phyloP scores from a whole-genome alignment of 2,113 vertebrate species.

The Phaethon lepturus region DNA sequence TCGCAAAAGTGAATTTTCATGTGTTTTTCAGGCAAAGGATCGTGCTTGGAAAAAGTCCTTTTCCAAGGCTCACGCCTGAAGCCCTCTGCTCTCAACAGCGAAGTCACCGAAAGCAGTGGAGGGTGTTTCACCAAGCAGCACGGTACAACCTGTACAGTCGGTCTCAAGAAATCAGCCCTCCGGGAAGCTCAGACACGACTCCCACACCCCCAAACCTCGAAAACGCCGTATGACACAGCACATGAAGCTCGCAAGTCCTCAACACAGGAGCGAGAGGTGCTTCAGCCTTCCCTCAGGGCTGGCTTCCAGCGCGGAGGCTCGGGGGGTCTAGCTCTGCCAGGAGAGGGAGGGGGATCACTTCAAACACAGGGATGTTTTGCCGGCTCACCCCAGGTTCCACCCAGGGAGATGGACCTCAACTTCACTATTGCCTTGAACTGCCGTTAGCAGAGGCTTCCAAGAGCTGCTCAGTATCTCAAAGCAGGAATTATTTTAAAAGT shows the following conservation, averaged over 20 bases:
- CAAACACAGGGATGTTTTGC: fast-evolving
- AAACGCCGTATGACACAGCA: fast-evolving
- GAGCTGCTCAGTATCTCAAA: not conserved
- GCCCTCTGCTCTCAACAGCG: not conserved
- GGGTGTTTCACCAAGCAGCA: not conserved
- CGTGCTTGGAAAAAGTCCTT: not conserved
- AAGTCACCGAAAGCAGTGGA: not conserved
- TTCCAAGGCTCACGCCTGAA: fast-evolving
- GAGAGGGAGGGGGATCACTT: not conserved
- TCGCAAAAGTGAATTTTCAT: not conserved
- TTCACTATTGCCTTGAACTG: not conserved
- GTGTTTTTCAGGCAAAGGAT: not conserved
- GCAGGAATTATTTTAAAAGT: not conserved
- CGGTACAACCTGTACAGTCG: fast-evolving
- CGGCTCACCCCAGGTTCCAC: not conserved
- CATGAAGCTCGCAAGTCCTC: fast-evolving
- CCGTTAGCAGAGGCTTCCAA: fast-evolving
- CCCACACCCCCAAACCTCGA: fast-evolving
- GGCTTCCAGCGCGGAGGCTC: too few relatives aligned
- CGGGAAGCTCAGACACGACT: not conserved
- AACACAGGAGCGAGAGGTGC: not conserved
- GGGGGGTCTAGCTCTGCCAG: not conserved
- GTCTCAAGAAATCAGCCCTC: not conserved
- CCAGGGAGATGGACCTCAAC: too few relatives aligned
- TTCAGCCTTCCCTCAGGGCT: too few relatives aligned